phyloP scores from a whole-genome alignment of 2,113 vertebrate species.

The Tricholaema leucomelas region DNA sequence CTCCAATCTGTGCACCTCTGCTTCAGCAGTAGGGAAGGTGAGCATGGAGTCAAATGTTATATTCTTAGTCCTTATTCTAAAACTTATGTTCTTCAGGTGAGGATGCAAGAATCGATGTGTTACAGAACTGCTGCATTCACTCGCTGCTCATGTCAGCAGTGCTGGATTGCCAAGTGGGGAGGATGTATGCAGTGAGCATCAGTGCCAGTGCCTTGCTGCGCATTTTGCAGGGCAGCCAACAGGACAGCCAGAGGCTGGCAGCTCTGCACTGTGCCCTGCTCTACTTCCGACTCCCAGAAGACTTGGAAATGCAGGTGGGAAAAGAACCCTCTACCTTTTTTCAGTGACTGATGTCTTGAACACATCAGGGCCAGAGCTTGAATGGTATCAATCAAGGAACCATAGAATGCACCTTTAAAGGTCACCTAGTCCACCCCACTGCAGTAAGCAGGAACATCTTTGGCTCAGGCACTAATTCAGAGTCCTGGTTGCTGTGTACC shows the following conservation, averaged over 20 bases:
- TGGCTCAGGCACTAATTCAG: too few species aligned
- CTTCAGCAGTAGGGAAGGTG: background rate
- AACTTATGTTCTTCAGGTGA: conserved; percentile 59
- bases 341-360: background rate
- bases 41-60: background rate
- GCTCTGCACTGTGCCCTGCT: conserved; percentile 87
- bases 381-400: background rate
- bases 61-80: background rate
- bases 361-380: background rate
- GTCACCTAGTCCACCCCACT: too few species aligned
- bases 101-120: conserved; percentile 52
- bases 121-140: conserved; percentile 50
- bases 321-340: background rate
- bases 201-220: conserved; percentile 74
- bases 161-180: conserved; percentile 78
- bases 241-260: conserved; percentile 83
- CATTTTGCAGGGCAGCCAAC: conserved; percentile 71
- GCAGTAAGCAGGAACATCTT: too few species aligned
- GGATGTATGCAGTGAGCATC: conserved; percentile 71
- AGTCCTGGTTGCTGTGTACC: background rate
- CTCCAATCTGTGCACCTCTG: background rate
- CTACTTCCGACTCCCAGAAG: conserved; percentile 27
- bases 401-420: too few species aligned
- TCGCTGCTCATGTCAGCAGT: conserved; percentile 60
- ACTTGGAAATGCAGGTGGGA: conserved; percentile 74